Evolutionary conservation across 2,113 vertebrate species (phyloP).

Genomic region (Thalassoma bifasciatum): DNA sequence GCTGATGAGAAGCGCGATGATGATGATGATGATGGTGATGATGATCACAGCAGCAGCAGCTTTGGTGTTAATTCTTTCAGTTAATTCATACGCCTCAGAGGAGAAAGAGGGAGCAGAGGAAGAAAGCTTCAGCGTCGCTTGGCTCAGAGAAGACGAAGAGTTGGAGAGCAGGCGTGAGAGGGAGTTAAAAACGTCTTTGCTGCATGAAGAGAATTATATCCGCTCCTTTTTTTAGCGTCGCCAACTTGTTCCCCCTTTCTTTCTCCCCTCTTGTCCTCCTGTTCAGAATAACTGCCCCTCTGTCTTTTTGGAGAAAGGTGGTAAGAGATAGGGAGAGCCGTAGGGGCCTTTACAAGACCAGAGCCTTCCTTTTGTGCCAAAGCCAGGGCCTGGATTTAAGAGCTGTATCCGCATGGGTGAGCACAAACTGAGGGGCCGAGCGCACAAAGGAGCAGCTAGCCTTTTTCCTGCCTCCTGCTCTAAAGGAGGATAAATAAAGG

Average conservation of each 20-base stretch:
- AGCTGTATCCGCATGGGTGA: conserved; percentile 75
- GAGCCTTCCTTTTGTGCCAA: conserved; percentile 74
- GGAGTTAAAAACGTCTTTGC: conserved; percentile 43
- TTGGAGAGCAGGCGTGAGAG: conserved; percentile 39
- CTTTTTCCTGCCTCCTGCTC: conserved; percentile 72
- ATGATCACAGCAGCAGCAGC: conserved; percentile 67
- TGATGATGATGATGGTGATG: conserved; percentile 67
- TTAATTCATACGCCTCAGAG: conserved; percentile 73
- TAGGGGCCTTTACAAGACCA: conserved; percentile 66
- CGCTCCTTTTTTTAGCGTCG: conserved; percentile 40
- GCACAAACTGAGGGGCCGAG: conserved; percentile 71
- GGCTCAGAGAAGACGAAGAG: conserved; percentile 47
- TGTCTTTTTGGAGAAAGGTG: conserved; percentile 62
- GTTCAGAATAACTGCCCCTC: conserved; percentile 56
- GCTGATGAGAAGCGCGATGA: conserved; percentile 57
- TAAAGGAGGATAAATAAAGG: conserved; percentile 73
- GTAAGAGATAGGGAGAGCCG: conserved; percentile 62
- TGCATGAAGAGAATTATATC: conserved; percentile 61
- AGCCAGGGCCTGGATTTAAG: conserved; percentile 73
- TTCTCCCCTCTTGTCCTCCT: conserved; percentile 30
- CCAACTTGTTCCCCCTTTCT: conserved; percentile 33
- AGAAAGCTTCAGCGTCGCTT: conserved; percentile 59
- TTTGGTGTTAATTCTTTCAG: conserved; percentile 76
- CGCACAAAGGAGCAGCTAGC: conserved; percentile 69
- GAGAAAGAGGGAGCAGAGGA: conserved; percentile 47